Conservation (phyloP, 2,797 vertebrate species). For the Sebastes diaconus region DNA sequence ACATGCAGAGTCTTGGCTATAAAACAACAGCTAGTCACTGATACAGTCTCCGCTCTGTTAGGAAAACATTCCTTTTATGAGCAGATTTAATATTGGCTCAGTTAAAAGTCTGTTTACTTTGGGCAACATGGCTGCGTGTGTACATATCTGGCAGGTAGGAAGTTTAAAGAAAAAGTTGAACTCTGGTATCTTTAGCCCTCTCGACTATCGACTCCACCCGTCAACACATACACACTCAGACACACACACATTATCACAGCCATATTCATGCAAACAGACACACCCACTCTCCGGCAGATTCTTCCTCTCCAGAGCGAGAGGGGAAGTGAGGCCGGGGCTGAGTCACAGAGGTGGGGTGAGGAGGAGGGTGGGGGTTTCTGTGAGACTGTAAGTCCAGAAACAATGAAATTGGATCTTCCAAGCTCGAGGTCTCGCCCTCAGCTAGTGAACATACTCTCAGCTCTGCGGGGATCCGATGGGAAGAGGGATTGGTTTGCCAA, state of each 20-base stretch:
- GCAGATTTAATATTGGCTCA: not conserved
- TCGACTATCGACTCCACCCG: slow-evolving; percentile 38
- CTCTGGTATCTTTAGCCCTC: slow-evolving; percentile 1
- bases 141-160: not conserved
- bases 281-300: slow-evolving; percentile 61
- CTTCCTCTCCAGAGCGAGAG: slow-evolving; percentile 65
- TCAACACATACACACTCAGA: not conserved
- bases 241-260: not conserved
- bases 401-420: slow-evolving; percentile 54
- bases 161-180: slow-evolving; percentile 16
- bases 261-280: slow-evolving; percentile 30
- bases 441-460: slow-evolving; percentile 8
- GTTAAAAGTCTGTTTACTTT: slow-evolving; percentile 18
- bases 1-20: not conserved
- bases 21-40: not conserved
- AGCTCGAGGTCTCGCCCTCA: not conserved
- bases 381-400: slow-evolving; percentile 50
- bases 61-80: not conserved
- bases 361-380: slow-evolving; percentile 52
- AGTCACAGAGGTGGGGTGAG: slow-evolving; percentile 68
- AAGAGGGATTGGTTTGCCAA: not conserved
- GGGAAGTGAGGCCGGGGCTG: slow-evolving; percentile 65
- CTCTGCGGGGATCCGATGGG: not conserved
- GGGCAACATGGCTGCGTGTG: not conserved
- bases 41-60: not conserved